Conservation (phyloP, 2,888 invertebrate genomes). For the Tupiocoris notatus region DNA sequence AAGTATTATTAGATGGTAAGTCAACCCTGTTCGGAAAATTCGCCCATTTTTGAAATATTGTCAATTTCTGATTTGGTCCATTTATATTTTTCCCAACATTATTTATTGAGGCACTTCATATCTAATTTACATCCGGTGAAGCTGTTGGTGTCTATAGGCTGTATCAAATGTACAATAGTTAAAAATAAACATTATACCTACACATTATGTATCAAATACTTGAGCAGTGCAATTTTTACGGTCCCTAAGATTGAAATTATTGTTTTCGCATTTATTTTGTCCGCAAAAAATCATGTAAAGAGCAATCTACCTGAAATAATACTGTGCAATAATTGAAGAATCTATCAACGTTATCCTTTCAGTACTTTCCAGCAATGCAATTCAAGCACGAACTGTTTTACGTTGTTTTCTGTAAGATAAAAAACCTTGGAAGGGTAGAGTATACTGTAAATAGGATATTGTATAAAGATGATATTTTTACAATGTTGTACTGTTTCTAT, state of each 20-base stretch:
- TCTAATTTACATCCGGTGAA: not conserved
- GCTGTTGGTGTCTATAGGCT: too few relatives aligned
- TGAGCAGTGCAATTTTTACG: too few relatives aligned
- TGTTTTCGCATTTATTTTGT: too few relatives aligned
- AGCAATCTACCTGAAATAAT: too few relatives aligned
- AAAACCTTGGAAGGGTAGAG: constrained; percentile 3
- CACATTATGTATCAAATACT: too few relatives aligned
- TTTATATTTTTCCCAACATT: not conserved
- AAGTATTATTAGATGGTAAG: constrained; percentile 34
- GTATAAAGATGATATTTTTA: constrained; percentile 35
- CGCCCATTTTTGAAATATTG: not conserved
- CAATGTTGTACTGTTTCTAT: too few relatives aligned
- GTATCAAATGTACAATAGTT: not conserved
- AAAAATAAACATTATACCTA: too few relatives aligned
- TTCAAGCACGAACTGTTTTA: not conserved
- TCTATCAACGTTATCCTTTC: too few relatives aligned
- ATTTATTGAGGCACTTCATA: not conserved
- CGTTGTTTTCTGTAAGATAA: not conserved
- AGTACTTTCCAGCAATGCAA: too few relatives aligned
- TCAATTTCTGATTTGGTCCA: not conserved
- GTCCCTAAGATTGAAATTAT: too few relatives aligned
- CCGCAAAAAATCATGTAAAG: too few relatives aligned
- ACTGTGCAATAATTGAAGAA: too few relatives aligned
- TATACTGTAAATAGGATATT: constrained; percentile 28
- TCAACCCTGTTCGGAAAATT: not conserved